Conservation (phyloP, 2,888 invertebrate genomes). For the Melanophora roralis region DNA sequence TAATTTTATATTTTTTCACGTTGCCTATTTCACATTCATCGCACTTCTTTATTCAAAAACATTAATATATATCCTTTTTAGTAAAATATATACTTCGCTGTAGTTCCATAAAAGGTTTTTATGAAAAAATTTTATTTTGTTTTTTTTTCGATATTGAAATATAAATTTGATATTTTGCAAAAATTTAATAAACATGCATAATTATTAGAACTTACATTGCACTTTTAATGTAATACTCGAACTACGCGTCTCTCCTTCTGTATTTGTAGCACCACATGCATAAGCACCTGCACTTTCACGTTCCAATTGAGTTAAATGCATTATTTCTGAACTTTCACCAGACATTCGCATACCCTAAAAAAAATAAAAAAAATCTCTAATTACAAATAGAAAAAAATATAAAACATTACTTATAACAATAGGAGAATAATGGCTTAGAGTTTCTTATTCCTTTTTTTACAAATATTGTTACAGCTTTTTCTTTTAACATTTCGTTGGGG, state of each 20-base stretch:
- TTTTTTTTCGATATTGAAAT: no score
- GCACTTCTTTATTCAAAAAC: no score
- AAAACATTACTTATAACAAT: background rate
- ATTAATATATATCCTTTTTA: no score
- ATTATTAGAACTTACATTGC: conserved; percentile 83
- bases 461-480: no score
- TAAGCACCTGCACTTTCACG: conserved; percentile 87
- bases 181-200: background rate
- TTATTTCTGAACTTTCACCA: conserved; percentile 78
- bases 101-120: no score
- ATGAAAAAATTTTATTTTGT: no score
- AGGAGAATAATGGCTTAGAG: no score
- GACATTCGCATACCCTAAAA: conserved; percentile 78
- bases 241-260: conserved; percentile 88
- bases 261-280: conserved; percentile 87
- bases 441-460: background rate
- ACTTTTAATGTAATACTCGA: conserved; percentile 85
- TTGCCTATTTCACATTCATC: no score
- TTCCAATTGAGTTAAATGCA: conserved; percentile 83
- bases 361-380: background rate
- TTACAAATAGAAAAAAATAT: background rate
- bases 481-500: no score
- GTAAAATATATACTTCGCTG: no score
- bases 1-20: no score
- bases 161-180: no score